phyloP scores from a whole-genome alignment of 1,140 invertebrate genomes.

The Halictus rubicundus region DNA sequence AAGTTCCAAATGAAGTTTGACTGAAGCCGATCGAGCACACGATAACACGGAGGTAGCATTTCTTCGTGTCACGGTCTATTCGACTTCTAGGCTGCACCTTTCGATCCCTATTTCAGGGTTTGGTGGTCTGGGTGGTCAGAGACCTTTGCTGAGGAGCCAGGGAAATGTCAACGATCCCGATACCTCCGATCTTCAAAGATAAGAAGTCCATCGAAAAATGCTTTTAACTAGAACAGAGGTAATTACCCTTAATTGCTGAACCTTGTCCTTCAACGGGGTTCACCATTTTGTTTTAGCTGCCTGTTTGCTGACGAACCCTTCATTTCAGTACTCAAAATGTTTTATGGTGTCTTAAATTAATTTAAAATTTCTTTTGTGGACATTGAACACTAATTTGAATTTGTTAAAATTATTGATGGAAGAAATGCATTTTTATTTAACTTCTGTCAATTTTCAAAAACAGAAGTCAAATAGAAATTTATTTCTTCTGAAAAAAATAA shows the following conservation, averaged over 20 bases:
- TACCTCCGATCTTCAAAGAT: conserved; percentile 66
- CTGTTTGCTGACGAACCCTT: neutral
- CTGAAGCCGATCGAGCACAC: conserved; percentile 40
- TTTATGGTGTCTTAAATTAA: no score
- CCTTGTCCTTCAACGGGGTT: conserved; percentile 57
- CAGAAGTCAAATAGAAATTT: no score
- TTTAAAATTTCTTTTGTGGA: no score
- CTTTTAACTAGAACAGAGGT: conserved; percentile 69
- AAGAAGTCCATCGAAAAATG: conserved; percentile 76
- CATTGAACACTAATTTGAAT: no score
- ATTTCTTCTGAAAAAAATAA: no score
- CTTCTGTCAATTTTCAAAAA: no score
- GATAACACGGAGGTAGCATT: conserved; percentile 37
- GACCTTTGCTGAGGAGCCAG: conserved; percentile 5
- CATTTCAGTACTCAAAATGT: no score
- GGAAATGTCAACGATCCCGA: conserved; percentile 49
- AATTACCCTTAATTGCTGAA: conserved; percentile 70
- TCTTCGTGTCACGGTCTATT: conserved; percentile 52
- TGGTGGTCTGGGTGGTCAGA: conserved; percentile 32
- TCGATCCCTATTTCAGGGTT: neutral
- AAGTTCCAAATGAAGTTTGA: conserved; percentile 55
- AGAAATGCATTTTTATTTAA: no score
- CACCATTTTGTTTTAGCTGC: neutral
- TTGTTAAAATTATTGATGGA: no score
- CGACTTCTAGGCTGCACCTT: conserved; percentile 24